Conservation (phyloP, 1,140 invertebrate genomes). For the Macrobrachium nipponense region DNA sequence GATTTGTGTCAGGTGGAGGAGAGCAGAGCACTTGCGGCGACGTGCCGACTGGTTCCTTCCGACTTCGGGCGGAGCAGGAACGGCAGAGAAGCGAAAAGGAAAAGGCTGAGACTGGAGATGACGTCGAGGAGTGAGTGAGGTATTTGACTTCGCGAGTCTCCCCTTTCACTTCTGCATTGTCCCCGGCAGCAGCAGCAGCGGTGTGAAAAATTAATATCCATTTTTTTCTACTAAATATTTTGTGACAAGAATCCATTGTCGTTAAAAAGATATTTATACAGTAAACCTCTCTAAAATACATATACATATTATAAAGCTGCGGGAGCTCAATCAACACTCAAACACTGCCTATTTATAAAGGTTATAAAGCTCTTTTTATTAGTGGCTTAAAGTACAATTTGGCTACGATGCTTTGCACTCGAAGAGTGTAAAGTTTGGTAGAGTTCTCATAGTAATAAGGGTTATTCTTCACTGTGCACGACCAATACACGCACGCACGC, state of each 20-base stretch:
- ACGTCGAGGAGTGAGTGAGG: too few relatives aligned
- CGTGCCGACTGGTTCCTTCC: too few relatives aligned
- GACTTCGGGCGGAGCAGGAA: too few relatives aligned
- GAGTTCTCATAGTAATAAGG: conserved; percentile 5
- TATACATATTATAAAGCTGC: conserved; percentile 42
- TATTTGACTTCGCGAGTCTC: neutral
- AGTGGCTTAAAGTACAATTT: conserved; percentile 36
- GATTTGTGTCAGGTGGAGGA: too few relatives aligned
- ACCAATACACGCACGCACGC: conserved; percentile 5
- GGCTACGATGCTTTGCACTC: conserved; percentile 36
- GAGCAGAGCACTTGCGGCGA: too few relatives aligned
- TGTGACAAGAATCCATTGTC: conserved; percentile 26
- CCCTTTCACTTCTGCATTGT: neutral
- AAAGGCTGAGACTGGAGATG: too few relatives aligned
- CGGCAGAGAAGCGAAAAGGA: too few relatives aligned
- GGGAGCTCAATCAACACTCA: conserved; percentile 41
- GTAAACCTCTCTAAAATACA: conserved; percentile 39
- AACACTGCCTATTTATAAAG: conserved; percentile 37
- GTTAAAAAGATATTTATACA: conserved; percentile 47
- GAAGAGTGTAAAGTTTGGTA: conserved; percentile 29
- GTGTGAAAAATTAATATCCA: neutral
- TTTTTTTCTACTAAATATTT: conserved; percentile 11
- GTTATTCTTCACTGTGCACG: neutral
- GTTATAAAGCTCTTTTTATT: conserved; percentile 39
- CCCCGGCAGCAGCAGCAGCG: neutral